Evolutionary conservation across 2,888 invertebrate species (phyloP).

Genomic region (Iselma pallidipennis): DNA sequence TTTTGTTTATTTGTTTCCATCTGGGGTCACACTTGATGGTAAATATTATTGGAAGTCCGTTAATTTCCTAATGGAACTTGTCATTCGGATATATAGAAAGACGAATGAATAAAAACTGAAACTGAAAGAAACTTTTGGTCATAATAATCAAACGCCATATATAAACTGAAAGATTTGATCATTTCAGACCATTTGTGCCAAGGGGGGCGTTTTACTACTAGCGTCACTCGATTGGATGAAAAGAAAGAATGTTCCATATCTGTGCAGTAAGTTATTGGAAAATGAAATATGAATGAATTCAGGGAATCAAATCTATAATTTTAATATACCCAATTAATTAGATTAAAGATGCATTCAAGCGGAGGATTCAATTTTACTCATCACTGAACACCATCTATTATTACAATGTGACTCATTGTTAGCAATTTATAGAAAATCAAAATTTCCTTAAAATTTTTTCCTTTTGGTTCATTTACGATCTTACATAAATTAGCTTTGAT

Average conservation of each 20-base stretch:
- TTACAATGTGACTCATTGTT: constrained; percentile 27
- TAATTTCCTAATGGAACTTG: not conserved
- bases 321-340: constrained; percentile 38
- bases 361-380: constrained; percentile 36
- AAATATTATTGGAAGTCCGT: too few relatives aligned
- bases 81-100: not conserved
- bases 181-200: constrained; percentile 52
- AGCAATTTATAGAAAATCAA: not conserved
- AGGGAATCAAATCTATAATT: constrained; percentile 29
- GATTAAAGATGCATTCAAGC: constrained; percentile 28
- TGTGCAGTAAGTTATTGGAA: constrained; percentile 35
- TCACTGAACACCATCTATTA: constrained; percentile 35
- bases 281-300: constrained; percentile 39
- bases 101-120: constrained; percentile 37
- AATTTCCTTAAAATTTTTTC: not conserved
- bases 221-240: constrained; percentile 13
- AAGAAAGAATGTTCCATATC: constrained; percentile 24
- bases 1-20: too few relatives aligned
- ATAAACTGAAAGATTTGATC: constrained; percentile 52
- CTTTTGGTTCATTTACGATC: too few relatives aligned
- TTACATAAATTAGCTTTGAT: too few relatives aligned
- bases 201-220: constrained; percentile 46
- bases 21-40: too few relatives aligned
- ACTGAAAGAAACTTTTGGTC: constrained; percentile 40
- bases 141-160: constrained; percentile 51